Percentiles rank a stretch among this genome's conserved stretches.
Conservation (phyloP, 2,888 invertebrate genomes). For the Scrobipalpa costella region DNA sequence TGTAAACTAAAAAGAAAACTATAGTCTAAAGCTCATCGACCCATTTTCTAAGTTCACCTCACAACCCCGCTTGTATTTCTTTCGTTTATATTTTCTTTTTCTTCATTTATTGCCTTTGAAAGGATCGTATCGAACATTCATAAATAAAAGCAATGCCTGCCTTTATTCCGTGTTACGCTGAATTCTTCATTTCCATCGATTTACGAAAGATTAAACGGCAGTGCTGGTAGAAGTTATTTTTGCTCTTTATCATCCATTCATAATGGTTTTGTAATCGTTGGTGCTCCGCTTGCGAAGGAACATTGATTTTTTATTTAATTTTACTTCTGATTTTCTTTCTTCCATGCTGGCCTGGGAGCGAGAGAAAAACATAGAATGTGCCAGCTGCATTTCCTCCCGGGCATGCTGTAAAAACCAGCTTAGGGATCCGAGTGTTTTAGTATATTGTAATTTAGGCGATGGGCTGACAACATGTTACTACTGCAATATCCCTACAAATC, state of each 20-base stretch:
- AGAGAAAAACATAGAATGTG: too few relatives aligned
- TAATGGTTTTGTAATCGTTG: too few relatives aligned
- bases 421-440: too few relatives aligned
- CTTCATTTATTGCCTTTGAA: slow-evolving; percentile 10
- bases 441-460: too few relatives aligned
- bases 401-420: too few relatives aligned
- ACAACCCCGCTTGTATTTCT: background rate
- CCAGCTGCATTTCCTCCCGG: too few relatives aligned
- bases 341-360: too few relatives aligned
- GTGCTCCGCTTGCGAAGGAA: too few relatives aligned
- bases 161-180: slow-evolving; percentile 2
- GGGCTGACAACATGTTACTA: too few relatives aligned
- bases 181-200: background rate
- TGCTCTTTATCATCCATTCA: background rate
- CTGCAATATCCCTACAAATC: too few relatives aligned
- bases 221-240: background rate
- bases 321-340: too few relatives aligned
- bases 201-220: background rate
- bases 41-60: background rate
- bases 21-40: background rate
- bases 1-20: background rate
- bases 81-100: background rate
- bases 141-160: slow-evolving; percentile 1
- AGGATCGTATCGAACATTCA: background rate
- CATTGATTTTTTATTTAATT: too few relatives aligned